These are phyloP conservation scores for Lucinisca nassula DNA, from an alignment of 2,888 invertebrate species.

Conservation along the genomic window DNA sequence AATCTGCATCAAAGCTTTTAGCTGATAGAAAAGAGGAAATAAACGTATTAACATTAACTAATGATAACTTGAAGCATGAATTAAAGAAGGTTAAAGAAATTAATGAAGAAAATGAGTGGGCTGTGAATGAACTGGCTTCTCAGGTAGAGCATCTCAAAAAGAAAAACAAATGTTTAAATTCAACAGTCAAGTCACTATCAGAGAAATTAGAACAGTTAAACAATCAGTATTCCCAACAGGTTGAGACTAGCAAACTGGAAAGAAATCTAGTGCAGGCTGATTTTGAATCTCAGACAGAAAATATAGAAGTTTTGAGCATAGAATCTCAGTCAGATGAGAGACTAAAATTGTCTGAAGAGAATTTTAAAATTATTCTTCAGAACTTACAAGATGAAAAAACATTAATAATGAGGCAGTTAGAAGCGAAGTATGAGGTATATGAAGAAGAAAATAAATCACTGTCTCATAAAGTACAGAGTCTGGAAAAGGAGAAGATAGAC, in stretches of 20 bases:
- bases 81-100: slow-evolving; percentile 45
- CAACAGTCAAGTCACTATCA: not conserved
- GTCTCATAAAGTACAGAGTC: slow-evolving; percentile 49
- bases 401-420: slow-evolving; percentile 34
- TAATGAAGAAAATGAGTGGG: slow-evolving; percentile 66
- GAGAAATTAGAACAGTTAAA: slow-evolving; percentile 20
- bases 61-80: slow-evolving; percentile 7
- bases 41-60: not conserved
- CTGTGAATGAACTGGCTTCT: slow-evolving; percentile 54
- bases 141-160: slow-evolving; percentile 55
- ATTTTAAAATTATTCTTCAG: slow-evolving; percentile 53
- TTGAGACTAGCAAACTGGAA: not conserved
- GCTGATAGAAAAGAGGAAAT: not conserved
- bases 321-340: slow-evolving; percentile 56
- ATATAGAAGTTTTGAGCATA: slow-evolving; percentile 24
- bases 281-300: slow-evolving; percentile 27
- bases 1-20: not conserved
- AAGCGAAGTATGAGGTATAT: slow-evolving; percentile 19
- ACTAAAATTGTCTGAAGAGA: slow-evolving; percentile 52
- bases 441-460: slow-evolving; percentile 59
- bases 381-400: slow-evolving; percentile 48
- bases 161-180: slow-evolving; percentile 13
- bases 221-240: not conserved
- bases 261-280: slow-evolving; percentile 26
- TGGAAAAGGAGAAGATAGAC: slow-evolving; percentile 44